Evolutionary conservation across 1,140 invertebrate genomes (phyloP), one percentile per base, ranked within the genome.

Genomic region (Argopecten irradians): DNA sequence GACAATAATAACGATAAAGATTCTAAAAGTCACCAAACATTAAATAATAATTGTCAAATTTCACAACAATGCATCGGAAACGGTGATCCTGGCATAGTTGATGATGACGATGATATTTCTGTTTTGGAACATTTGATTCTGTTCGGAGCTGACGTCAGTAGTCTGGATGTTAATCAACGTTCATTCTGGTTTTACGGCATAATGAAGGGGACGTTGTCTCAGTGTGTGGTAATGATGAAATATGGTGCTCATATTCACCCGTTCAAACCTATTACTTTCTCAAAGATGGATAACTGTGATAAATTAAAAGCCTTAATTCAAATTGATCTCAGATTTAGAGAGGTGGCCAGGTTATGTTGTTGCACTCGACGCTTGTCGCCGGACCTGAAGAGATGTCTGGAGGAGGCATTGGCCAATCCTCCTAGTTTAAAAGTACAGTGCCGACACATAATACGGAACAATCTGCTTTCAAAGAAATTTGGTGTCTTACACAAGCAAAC

Each of bases 291-390:
- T 0, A 71, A 71, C 55, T 71, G 55, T 71, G 55, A 71, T 7
- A 71, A 71, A 71, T 28, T 71, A 5, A 71, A 71, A 71, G 55
- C 55, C 55, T 71, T 71, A 71, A 71, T 71, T 71, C 55, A 71
- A 71, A 71, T 71, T 71, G 55, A 71, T 71, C 55, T 71, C 7
- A 22, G 55, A 71, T 71, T 71, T 71, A 71, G 55, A 71, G 28
- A 71, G n/a, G n/a, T 71, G n/a, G 55, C 55, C 14, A 71, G 16
- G 13, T 28, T 28, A 28, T 28, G 22, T n/a, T 71, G 22, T 28
- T 5, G 2, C 5, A 5, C n/a, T 28, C 55, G 28, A 16, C 22
- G 2, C 22, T 28, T 71, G 28, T 2, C n/a, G 8, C 55, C 22
- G 2, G 11, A 22, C 1, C 55, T 71, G 5, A n/a, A 71, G 28